phyloP scores from a whole-genome alignment of 2,888 invertebrate species.

The Geotrupes spiniger region DNA sequence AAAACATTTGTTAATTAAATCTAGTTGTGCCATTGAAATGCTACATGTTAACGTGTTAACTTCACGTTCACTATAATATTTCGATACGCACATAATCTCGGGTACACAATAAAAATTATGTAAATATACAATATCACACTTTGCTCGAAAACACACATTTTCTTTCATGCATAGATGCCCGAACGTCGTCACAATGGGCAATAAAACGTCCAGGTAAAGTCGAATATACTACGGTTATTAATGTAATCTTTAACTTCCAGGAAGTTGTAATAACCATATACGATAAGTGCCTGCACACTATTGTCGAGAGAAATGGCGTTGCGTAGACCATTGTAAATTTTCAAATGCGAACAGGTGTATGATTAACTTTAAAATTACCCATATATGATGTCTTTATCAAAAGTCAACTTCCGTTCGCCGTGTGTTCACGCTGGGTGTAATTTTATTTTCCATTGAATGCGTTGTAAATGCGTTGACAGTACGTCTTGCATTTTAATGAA shows the following conservation, averaged over 20 bases:
- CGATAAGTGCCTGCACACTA: conserved; percentile 15
- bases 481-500: too few species aligned
- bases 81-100: too few species aligned
- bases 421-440: conserved; percentile 9
- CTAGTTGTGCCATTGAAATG: too few species aligned
- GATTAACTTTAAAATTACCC: conserved; percentile 22
- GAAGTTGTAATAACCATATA: conserved; percentile 25
- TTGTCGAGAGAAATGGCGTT: conserved; percentile 16
- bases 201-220: conserved; percentile 17
- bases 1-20: too few species aligned
- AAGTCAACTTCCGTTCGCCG: conserved; percentile 12
- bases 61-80: too few species aligned
- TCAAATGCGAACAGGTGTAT: conserved; percentile 28
- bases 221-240: conserved; percentile 22
- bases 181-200: conserved; percentile 7
- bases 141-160: too few species aligned
- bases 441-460: conserved; percentile 3
- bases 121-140: too few species aligned
- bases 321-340: conserved; percentile 21
- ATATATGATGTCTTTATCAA: conserved; percentile 18
- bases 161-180: too few species aligned
- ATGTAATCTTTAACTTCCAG: conserved; percentile 24
- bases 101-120: too few species aligned
- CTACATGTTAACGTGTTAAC: too few species aligned
- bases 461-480: too few species aligned